Conservation (phyloP, 2,797 vertebrate species). For the Philypnodon macrostomus region DNA sequence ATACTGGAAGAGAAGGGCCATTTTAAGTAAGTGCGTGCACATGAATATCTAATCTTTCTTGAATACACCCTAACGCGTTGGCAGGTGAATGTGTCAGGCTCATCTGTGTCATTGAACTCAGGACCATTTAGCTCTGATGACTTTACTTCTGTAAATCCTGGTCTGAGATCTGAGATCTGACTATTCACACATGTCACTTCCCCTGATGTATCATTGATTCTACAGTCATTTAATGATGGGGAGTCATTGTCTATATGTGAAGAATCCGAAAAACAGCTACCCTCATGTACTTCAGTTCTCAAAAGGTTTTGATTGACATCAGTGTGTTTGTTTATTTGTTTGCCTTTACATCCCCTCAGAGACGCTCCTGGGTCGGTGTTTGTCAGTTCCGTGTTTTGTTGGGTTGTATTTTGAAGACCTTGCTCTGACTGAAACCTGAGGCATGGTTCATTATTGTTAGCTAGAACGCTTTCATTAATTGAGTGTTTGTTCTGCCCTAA, state of each 20-base stretch:
- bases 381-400: constrained; percentile 9
- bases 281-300: constrained; percentile 16
- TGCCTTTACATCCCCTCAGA: too few relatives aligned
- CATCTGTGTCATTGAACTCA: not conserved
- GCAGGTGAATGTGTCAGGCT: constrained; percentile 62
- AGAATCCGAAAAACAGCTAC: constrained; percentile 1
- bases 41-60: constrained; percentile 35
- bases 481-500: constrained; percentile 10
- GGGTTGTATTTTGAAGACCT: constrained; percentile 8
- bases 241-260: not conserved
- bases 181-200: constrained; percentile 1
- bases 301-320: constrained; percentile 1
- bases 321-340: constrained; percentile 19
- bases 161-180: not conserved
- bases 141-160: not conserved
- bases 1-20: constrained; percentile 68
- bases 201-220: not conserved
- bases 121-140: constrained; percentile 8
- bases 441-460: constrained; percentile 11
- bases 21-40: constrained; percentile 69
- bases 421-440: constrained; percentile 10
- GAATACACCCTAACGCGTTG: constrained; percentile 66
- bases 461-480: constrained; percentile 9
- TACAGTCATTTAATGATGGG: not conserved
- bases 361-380: not conserved